Evolutionary conservation across 1,140 invertebrate genomes (phyloP).

Genomic region (Pseudobourletiella spinata): DNA sequence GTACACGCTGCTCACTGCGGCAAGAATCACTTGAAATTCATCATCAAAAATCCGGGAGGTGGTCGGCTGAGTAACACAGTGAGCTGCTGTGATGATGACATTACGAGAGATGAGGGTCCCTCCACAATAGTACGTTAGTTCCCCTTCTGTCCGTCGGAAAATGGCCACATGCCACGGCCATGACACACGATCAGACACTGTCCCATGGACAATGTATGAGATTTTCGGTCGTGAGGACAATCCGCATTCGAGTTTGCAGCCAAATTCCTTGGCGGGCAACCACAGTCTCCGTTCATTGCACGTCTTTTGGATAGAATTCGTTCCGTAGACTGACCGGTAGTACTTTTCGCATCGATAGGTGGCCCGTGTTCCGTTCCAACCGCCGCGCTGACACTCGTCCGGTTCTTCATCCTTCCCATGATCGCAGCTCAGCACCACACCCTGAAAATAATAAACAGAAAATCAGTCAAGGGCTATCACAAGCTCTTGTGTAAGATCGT

Average conservation of each 20-base stretch:
- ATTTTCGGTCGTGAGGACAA: neutral
- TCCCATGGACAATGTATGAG: slow-evolving; percentile 10
- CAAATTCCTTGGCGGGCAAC: neutral
- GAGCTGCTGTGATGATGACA: neutral
- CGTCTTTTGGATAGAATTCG: neutral
- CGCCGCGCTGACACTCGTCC: neutral
- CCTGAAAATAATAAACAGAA: no score
- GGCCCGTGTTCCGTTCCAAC: neutral
- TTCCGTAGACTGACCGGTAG: neutral
- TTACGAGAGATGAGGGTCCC: neutral
- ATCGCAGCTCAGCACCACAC: neutral
- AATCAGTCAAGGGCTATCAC: no score
- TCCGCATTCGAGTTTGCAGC: slow-evolving; percentile 1
- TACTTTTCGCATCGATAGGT: neutral
- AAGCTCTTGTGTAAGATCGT: no score
- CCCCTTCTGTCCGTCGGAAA: neutral
- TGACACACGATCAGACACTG: neutral
- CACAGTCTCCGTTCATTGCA: neutral
- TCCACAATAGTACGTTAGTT: slow-evolving; percentile 2
- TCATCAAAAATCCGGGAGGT: neutral
- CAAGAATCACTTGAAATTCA: neutral
- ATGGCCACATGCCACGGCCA: slow-evolving; percentile 15
- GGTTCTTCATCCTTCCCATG: neutral
- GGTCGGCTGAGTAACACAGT: neutral
- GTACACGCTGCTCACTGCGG: neutral